Evolutionary conservation across 2,888 invertebrate genomes (phyloP), one percentile per base, ranked within the genome.

Genomic region (Sympetrum striolatum): DNA sequence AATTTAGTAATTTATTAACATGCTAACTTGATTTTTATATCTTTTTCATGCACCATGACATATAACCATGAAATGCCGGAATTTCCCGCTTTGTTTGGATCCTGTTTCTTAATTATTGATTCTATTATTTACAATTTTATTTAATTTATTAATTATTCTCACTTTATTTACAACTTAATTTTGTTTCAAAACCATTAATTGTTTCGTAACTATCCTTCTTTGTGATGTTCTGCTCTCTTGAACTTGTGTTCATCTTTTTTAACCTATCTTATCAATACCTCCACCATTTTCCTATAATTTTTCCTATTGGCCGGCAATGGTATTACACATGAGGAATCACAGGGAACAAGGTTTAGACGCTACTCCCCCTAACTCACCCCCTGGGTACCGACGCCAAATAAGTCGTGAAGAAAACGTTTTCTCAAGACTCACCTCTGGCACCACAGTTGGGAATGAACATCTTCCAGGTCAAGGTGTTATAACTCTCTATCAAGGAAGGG

Each of bases 331-430:
- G 86, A 60, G 60, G 14, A 25, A 79, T 80, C 82, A 35, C 92
- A 92, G 91, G 92, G 92, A 91, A 91, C 92, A 92, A 92, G 92
- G 92, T 79, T 90, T 92, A 53, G 92, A 92, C 80, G 91, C 92
- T 25, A 94, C 94, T 91, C 96, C 96, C 25, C 96, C 96, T 93
- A 94, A 95, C 93, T 95, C 96, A 93, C 94, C 97, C 92, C 93
- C 96, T 92, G 93, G 94, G 92, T 92, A 96, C 92, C 94, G 95
- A 48, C 93, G 95, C 80, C 93, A 93, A 92, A 94, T 94, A 92
- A 94, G 94, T 92, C 94, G 95, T 14, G 95, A 96, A 92, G 96
- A 96, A 92, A 97, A 97, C 94, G 97, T 97, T 91, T 97, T 97
- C 94, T 96, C 96, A 91, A 94, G 97, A 81, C 95, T 97, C 25